Percentiles rank a stretch among this genome's conserved stretches.
phyloP scores from a whole-genome alignment of 2,113 vertebrate genomes.

The Hyaena hyaena region DNA sequence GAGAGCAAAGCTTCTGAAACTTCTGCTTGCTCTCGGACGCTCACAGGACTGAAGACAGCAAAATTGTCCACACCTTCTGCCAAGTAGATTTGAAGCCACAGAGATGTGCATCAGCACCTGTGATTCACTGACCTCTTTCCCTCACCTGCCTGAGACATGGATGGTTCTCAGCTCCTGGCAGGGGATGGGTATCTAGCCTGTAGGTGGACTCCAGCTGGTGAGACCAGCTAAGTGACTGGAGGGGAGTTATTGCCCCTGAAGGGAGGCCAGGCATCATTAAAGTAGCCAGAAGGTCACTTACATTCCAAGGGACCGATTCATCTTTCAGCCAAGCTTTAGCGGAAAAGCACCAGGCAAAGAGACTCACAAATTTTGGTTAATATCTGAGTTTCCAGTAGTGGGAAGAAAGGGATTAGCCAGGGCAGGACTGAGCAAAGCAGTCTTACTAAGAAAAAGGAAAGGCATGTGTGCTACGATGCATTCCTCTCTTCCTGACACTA shows the following conservation, averaged over 20 bases:
- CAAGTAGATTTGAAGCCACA: not conserved
- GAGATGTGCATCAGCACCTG: accelerated
- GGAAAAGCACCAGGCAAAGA: not conserved
- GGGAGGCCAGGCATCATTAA: not conserved
- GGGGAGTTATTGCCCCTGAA: too few species aligned
- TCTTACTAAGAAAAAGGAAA: not conserved
- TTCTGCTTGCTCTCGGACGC: not conserved
- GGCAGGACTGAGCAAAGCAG: not conserved
- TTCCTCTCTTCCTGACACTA: not conserved
- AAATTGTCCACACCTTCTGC: not conserved
- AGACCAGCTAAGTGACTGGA: not conserved
- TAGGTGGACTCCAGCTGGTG: not conserved
- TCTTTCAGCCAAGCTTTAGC: not conserved
- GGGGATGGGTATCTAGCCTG: too few species aligned
- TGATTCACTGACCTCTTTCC: not conserved
- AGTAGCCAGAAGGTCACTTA: not conserved
- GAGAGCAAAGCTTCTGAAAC: not conserved
- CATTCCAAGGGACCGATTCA: accelerated
- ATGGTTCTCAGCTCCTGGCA: not conserved
- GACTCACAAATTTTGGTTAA: not conserved
- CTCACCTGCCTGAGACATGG: not conserved
- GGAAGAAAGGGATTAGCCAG: not conserved
- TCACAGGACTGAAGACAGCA: not conserved
- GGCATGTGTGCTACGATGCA: not conserved
- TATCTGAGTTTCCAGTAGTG: not conserved